Base-by-base conservation (phyloP, 2,797 vertebrate species). In the Falco columbarius region DNA sequence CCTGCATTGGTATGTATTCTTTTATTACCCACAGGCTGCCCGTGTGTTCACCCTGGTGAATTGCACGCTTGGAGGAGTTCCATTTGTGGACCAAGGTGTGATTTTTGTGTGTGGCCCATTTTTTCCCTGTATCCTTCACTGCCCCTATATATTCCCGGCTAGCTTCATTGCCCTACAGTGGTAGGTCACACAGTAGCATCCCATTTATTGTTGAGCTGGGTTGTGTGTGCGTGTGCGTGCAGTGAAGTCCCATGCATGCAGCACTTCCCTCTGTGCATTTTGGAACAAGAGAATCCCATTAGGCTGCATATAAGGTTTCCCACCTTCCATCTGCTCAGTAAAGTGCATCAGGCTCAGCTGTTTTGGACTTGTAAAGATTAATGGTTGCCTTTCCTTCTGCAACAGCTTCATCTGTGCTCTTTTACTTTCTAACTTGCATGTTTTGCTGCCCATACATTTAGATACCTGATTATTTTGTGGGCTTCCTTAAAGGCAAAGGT, bases 261-360 rank as follows among this genome's bases (percentile, higher is more conserved):
- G 47, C 55, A 13, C 55, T 87, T 85, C 32, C 49, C 2, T 4
- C 38, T 74, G 23, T 80, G 27, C 26, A 2, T 9, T 83, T 65
- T 47, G 90, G 36, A 93, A 88, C 70, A 59, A 42, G 66, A 86
- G 85, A 93, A 91, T 79, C 58, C 27, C 65, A 59, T 84, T 84
- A 88, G 58, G 7, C n/a, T 81, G 51, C 2, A 3, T 90, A 46
- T 90, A 88, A 91, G 27, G 58, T 95, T 95, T 93, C 87, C 54
- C 20, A 5, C 66, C 68, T 95, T 88, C 89, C 80, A 56, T 96
- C 76, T 96, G 54, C 85, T 88, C 61, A 24, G 58, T 83, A 68
- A 79, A 58, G 58, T 74, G 79, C 55, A 90, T 27, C 63, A 81
- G 91, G 54, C 76, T 79, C 74, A 86, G 79, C 61, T 93, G 81